These are phyloP conservation scores for Cantharis rustica DNA, from an alignment of 2,888 invertebrate species.

Conservation along the genomic window DNA sequence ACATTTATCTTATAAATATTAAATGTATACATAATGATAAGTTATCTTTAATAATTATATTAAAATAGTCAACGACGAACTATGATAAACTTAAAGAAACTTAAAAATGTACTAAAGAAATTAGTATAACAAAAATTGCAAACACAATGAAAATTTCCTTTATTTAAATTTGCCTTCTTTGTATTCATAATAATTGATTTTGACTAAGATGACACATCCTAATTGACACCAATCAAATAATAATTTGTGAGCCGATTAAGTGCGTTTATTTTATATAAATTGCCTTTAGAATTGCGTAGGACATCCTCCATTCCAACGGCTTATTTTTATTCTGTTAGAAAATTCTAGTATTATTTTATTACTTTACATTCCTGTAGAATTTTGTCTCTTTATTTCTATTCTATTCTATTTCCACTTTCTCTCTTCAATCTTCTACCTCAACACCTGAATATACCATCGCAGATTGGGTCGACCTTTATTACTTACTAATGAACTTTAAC, in stretches of 20 bases:
- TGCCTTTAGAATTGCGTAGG: neutral
- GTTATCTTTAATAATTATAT: neutral
- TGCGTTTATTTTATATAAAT: neutral
- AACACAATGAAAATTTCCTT: neutral
- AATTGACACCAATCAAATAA: conserved; percentile 1
- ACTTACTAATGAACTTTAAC: no score
- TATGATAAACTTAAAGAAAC: neutral
- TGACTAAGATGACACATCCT: conserved; percentile 5
- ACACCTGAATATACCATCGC: no score
- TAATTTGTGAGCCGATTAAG: neutral
- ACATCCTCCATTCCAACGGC: neutral
- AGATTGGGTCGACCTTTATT: no score
- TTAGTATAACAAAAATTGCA: neutral
- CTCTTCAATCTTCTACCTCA: no score
- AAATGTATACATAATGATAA: neutral
- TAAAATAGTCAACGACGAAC: neutral
- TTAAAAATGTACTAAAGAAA: neutral
- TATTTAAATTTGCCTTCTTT: neutral
- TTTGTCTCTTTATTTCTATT: no score
- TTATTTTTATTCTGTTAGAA: neutral
- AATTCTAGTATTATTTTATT: neutral
- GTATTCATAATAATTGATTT: neutral
- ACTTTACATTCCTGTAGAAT: no score
- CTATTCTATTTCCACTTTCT: no score
- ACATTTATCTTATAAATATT: neutral